These are phyloP conservation scores for Acridotheres tristis DNA, from an alignment of 2,797 vertebrate species.

Conservation along the genomic window DNA sequence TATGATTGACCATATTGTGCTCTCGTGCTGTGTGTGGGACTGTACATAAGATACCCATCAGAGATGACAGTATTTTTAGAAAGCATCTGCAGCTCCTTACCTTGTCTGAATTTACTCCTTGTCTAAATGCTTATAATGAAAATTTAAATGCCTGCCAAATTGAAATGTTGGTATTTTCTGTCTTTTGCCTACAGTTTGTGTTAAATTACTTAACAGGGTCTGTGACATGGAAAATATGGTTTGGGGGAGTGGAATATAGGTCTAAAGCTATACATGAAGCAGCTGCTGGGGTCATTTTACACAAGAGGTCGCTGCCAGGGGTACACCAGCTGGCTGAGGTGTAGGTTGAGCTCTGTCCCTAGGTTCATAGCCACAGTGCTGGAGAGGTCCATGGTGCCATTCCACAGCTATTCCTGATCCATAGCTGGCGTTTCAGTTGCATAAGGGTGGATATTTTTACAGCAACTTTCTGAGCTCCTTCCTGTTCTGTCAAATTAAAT, in stretches of 20 bases:
- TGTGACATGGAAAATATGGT: not conserved
- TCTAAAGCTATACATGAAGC: not conserved
- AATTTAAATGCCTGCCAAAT: not conserved
- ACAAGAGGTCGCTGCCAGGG: not conserved
- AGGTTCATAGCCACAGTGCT: not conserved
- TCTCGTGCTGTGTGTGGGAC: not conserved
- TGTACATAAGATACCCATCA: not conserved
- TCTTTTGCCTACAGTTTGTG: not conserved
- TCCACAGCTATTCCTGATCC: not conserved
- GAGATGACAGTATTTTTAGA: not conserved
- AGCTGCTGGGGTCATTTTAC: not conserved
- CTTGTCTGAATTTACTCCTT: not conserved
- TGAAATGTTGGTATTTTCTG: not conserved
- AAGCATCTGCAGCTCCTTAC: not conserved
- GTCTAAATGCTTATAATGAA: not conserved
- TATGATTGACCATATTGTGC: not conserved
- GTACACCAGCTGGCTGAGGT: not conserved
- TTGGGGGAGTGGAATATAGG: not conserved
- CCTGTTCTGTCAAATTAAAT: constrained; percentile 23
- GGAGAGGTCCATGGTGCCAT: not conserved
- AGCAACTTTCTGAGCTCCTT: not conserved
- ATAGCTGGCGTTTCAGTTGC: not conserved
- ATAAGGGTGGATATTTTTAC: constrained; percentile 19
- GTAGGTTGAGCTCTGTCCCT: not conserved
- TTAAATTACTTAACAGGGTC: not conserved